A percentile compares a stretch with the other conserved stretches of the same genome.
These are phyloP conservation scores for Crotalus viridis DNA, from an alignment of 2,113 vertebrate species.

Conservation along the genomic window DNA sequence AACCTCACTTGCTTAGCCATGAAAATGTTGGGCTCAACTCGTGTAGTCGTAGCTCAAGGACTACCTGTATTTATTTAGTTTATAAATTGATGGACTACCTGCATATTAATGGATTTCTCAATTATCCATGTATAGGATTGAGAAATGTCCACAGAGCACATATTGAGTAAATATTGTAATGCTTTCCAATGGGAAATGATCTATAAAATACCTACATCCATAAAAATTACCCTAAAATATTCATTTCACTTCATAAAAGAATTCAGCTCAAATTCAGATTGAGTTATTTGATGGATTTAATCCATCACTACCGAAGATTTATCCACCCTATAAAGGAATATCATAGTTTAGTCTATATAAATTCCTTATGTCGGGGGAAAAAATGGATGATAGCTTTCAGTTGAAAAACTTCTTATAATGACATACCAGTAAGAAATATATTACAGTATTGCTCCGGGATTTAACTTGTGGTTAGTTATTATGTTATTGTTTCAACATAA, in stretches of 20 bases:
- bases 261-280: not conserved
- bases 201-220: not conserved
- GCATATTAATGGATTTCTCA: not conserved
- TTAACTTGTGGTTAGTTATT: not conserved
- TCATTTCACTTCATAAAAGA: not conserved
- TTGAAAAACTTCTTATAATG: not conserved
- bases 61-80: not conserved
- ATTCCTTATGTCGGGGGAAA: not conserved
- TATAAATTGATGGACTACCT: not conserved
- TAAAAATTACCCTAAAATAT: not conserved
- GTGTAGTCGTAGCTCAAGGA: not conserved
- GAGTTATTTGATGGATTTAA: not conserved
- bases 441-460: not conserved
- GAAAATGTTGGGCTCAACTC: not conserved
- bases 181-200: constrained; percentile 5
- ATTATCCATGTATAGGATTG: not conserved
- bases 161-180: not conserved
- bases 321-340: not conserved
- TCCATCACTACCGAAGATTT: not conserved
- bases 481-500: not conserved
- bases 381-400: not conserved
- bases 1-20: not conserved
- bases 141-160: not conserved
- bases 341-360: not conserved
- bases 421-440: not conserved